Evolutionary conservation across 2,797 vertebrate species (phyloP), one percentile per base, ranked within the genome.

Genomic region (Sebastes hopkinsi): DNA sequence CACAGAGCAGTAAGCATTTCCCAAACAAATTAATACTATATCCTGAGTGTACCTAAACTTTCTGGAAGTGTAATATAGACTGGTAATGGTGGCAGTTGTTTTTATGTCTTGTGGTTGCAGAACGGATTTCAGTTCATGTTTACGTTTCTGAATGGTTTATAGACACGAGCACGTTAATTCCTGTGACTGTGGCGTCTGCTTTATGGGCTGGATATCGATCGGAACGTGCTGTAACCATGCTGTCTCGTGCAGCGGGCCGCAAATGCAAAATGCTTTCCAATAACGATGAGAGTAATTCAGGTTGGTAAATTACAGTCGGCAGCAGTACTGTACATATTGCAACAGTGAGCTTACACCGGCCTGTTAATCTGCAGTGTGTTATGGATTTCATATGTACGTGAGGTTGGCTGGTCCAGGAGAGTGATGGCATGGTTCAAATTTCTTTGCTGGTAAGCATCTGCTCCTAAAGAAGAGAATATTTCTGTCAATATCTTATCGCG

Each of bases 11-110:
- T 94, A 89, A 93, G 90, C 90, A 89, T 90, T 93, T 92, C 91
- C 90, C 90, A 93, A 93, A 93, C 89, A 86, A 93, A 93, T 93
- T 87, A 92, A 92, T 88, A 87, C 88, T 72, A 85, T 70, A 89
- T 87, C 84, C 90, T 88, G 89, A 87, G 60, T 88, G 87, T 91
- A 79, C 83, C 82, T 91, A 90, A 94, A 93, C 89, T 92, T 93
- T 93, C 90, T 92, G 91, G 89, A 92, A 93, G 91, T 90, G 88
- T 87, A 90, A 91, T 91, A 85, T 84, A 85, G 89, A 84, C 88
- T 90, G 82, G 85, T 88, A 92, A 91, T 85, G 77, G 73, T 87
- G 80, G 84, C 75, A 66, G 86, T 85, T 81, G 72, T 77, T 83
- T 32, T 82, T 85, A 82, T 80, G 52, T 77, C 70, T 80, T 81